These are phyloP conservation scores for Phaethon lepturus DNA, from an alignment of 2,113 vertebrate species.

Conservation along the genomic window DNA sequence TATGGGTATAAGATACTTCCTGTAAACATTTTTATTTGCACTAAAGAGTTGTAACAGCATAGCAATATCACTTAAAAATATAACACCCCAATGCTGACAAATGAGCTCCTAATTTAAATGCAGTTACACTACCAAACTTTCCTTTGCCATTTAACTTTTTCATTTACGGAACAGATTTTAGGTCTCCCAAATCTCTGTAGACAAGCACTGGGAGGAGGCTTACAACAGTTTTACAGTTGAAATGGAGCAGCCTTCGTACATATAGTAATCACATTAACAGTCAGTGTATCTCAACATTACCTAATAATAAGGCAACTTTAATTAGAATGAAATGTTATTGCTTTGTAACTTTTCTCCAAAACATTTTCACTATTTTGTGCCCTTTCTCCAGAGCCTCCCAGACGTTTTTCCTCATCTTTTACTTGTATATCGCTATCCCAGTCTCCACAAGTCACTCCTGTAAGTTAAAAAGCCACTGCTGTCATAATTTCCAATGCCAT, in stretches of 20 bases:
- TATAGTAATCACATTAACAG: neutral
- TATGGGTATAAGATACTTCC: neutral
- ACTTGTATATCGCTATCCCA: neutral
- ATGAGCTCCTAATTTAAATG: neutral
- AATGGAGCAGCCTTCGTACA: neutral
- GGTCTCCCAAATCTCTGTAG: neutral
- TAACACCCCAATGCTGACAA: neutral
- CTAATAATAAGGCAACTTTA: neutral
- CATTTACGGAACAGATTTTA: neutral
- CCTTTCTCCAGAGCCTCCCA: neutral
- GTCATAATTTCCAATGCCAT: conserved; percentile 2
- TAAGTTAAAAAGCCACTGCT: neutral
- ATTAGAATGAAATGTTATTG: neutral
- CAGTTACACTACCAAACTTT: neutral
- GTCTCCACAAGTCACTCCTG: neutral
- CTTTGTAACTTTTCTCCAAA: neutral
- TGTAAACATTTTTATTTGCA: neutral
- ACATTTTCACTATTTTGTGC: neutral
- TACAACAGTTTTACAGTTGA: neutral
- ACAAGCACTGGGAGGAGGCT: neutral
- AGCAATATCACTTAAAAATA: neutral
- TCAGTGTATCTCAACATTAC: neutral
- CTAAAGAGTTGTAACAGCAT: neutral
- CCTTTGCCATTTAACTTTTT: neutral
- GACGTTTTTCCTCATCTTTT: neutral